These are phyloP conservation scores for Phocoena phocoena DNA, from an alignment of 2,113 vertebrate species.

Conservation along the genomic window DNA sequence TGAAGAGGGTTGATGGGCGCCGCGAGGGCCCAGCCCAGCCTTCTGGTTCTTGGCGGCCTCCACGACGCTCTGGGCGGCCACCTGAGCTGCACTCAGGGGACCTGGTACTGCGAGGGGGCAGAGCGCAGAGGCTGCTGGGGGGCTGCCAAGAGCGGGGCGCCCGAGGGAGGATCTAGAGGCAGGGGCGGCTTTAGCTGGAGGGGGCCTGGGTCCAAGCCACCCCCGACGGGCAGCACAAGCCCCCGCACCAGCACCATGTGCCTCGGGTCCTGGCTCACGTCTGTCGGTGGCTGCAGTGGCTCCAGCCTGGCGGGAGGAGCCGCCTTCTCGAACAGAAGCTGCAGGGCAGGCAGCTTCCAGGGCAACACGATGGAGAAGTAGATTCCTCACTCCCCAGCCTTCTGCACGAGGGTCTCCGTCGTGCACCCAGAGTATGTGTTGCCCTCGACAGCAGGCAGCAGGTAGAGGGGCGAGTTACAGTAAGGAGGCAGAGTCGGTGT, in stretches of 20 bases:
- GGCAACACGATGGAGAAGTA: slow-evolving; percentile 94
- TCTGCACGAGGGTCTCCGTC: slow-evolving; percentile 91
- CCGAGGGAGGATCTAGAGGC: slow-evolving; percentile 71
- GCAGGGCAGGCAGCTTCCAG: slow-evolving; percentile 90
- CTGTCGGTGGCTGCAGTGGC: slow-evolving; percentile 81
- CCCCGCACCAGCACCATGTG: slow-evolving; percentile 94
- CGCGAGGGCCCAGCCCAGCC: slow-evolving; percentile 79
- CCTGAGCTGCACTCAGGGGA: slow-evolving; percentile 85
- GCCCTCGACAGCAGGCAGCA: slow-evolving; percentile 94
- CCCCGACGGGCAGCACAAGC: slow-evolving; percentile 89
- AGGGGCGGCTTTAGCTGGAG: slow-evolving; percentile 88
- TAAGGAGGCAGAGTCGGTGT: slow-evolving; percentile 93
- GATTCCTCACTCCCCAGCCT: slow-evolving; percentile 93
- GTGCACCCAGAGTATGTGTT: slow-evolving; percentile 93
- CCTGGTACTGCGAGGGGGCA: slow-evolving; percentile 80
- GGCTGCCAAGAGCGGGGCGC: slow-evolving; percentile 78
- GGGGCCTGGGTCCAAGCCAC: slow-evolving; percentile 75
- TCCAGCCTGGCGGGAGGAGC: slow-evolving; percentile 86
- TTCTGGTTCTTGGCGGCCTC: slow-evolving; percentile 91
- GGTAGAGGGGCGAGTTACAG: slow-evolving; percentile 93
- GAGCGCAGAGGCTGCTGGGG: slow-evolving; percentile 75
- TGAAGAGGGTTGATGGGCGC: slow-evolving; percentile 78
- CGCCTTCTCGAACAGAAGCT: slow-evolving; percentile 89
- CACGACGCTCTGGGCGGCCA: slow-evolving; percentile 88
- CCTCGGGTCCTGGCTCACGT: slow-evolving; percentile 92